Evolutionary conservation across 30 jellyfish, hydroid and myxozoan species (phyloP).

Genomic region (Pelagia noctiluca): DNA sequence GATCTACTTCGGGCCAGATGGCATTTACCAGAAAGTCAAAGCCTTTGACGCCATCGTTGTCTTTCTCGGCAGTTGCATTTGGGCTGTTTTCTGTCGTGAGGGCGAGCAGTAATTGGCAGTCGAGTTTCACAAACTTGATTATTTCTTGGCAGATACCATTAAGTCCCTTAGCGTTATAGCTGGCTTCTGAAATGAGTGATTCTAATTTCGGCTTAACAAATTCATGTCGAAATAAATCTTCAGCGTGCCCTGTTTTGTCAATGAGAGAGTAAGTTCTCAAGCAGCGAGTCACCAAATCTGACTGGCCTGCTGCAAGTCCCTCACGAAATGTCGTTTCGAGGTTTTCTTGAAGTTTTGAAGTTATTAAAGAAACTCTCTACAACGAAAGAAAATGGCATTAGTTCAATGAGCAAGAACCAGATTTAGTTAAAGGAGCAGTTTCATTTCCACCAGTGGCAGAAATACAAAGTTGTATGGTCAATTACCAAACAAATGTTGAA

Average conservation of each 20-base stretch:
- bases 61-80: constrained; percentile 25
- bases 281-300: constrained; percentile 80
- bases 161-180: constrained; percentile 61
- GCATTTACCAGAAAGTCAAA: constrained; percentile 85
- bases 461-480: no score
- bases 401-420: no score
- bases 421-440: no score
- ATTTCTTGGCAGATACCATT: constrained; percentile 55
- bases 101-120: constrained; percentile 65
- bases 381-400: no score
- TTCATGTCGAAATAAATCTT: constrained; percentile 79
- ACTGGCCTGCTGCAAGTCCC: constrained; percentile 60
- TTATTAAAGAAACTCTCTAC: constrained; percentile 92
- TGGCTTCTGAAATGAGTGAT: constrained; percentile 58
- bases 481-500: no score
- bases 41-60: constrained; percentile 77
- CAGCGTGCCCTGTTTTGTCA: constrained; percentile 91
- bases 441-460: no score
- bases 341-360: constrained; percentile 95
- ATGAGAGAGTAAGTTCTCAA: constrained; percentile 91
- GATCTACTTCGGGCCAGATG: constrained; percentile 90
- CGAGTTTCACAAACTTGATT: constrained; percentile 55
- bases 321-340: constrained; percentile 80
- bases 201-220: constrained; percentile 75
- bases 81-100: constrained; percentile 67